Conservation (phyloP, 2,888 invertebrate species). For the Philhelius pedissequus region DNA sequence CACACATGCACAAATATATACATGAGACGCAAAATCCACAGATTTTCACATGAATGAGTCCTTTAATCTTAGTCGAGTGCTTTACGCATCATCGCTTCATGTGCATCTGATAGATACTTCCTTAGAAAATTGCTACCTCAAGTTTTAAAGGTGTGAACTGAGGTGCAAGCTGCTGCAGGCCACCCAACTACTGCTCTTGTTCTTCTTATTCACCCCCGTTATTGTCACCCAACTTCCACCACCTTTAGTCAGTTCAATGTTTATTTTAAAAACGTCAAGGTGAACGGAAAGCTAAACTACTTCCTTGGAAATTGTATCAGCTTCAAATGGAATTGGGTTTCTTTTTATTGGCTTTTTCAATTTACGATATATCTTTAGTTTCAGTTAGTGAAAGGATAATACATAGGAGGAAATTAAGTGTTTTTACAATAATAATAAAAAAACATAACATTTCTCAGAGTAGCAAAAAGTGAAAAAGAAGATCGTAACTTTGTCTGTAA, state of each 20-base stretch:
- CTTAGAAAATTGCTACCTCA: conserved; percentile 1
- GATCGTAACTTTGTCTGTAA: too few species aligned
- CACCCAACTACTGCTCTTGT: not conserved
- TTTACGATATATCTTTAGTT: not conserved
- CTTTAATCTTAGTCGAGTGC: conserved; percentile 17
- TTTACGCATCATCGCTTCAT: conserved; percentile 39
- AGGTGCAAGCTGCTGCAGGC: not conserved
- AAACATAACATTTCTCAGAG: too few species aligned
- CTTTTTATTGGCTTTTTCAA: conserved; percentile 26
- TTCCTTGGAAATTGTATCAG: not conserved
- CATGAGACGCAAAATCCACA: conserved; percentile 9
- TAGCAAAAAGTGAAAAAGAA: too few species aligned
- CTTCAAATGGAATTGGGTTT: conserved; percentile 7
- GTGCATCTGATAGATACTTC: conserved; percentile 13
- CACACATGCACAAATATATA: not conserved
- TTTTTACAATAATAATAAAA: too few species aligned
- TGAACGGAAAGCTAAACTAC: not conserved
- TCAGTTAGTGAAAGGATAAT: not conserved
- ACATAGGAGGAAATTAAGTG: not conserved
- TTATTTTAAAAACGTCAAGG: conserved; percentile 24
- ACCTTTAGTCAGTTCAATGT: not conserved
- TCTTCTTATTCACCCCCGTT: not conserved
- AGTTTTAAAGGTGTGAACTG: not conserved
- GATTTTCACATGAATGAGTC: conserved; percentile 39
- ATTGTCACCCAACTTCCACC: not conserved